A percentile compares a stretch with the other conserved stretches of the same genome.
phyloP scores from a whole-genome alignment of 2,888 invertebrate species.

The Latheticus oryzae region DNA sequence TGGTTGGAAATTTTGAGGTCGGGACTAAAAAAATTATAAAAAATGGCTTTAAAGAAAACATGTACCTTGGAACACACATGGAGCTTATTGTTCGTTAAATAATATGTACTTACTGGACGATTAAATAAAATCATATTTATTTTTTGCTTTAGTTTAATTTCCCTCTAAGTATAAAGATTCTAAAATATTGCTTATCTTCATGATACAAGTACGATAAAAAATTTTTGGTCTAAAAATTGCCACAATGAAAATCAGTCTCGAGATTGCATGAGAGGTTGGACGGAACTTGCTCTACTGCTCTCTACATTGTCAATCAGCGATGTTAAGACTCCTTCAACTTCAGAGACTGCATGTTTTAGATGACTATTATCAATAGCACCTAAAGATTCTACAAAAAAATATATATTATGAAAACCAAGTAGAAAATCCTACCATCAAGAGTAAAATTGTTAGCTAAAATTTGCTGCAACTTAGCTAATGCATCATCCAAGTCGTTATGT shows the following conservation, averaged over 20 bases:
- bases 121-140: constrained; percentile 40
- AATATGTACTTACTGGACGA: constrained; percentile 37
- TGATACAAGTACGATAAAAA: too few species aligned
- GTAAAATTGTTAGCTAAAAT: constrained; percentile 77
- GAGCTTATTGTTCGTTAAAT: constrained; percentile 20
- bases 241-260: constrained; percentile 22
- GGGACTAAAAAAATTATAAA: constrained; percentile 11
- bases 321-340: constrained; percentile 77
- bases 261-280: constrained; percentile 39
- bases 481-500: constrained; percentile 77
- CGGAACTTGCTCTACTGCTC: constrained; percentile 65
- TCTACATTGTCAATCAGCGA: constrained; percentile 77
- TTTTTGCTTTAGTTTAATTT: constrained; percentile 21
- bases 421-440: constrained; percentile 69
- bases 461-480: constrained; percentile 76
- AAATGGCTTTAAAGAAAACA: constrained; percentile 22
- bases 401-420: constrained; percentile 1
- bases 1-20: constrained; percentile 7
- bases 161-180: too few species aligned
- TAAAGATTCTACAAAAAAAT: constrained; percentile 62
- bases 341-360: constrained; percentile 75
- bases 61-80: constrained; percentile 13
- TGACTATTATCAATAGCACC: constrained; percentile 74
- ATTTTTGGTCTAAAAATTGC: constrained; percentile 32
- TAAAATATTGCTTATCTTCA: constrained; percentile 14